Evolutionary conservation across 2,888 invertebrate species (phyloP).

Genomic region (Sussaba pulchella): DNA sequence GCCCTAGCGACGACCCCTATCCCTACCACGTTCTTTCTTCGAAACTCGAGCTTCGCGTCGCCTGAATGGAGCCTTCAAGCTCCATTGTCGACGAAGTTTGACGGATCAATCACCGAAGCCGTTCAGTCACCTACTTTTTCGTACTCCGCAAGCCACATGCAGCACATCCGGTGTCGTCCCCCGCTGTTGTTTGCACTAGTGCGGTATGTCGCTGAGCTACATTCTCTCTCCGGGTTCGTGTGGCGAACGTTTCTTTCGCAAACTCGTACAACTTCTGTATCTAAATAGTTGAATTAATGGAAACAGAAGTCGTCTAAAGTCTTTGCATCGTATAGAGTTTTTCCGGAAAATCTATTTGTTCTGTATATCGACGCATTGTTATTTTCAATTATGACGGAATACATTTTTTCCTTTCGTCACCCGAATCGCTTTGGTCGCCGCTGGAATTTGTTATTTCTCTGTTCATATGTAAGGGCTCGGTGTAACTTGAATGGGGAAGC

Average conservation of each 20-base stretch:
- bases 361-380: no score
- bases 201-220: background rate
- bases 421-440: no score
- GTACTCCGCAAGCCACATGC: background rate
- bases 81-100: conserved; percentile 72
- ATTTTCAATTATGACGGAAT: no score
- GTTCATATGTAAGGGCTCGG: no score
- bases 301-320: background rate
- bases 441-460: no score
- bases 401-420: no score
- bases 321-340: background rate
- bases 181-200: background rate
- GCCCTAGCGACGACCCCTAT: conserved; percentile 21
- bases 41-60: conserved; percentile 51
- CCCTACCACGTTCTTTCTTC: conserved; percentile 39
- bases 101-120: conserved; percentile 71
- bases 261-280: background rate
- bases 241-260: background rate
- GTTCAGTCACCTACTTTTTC: conserved; percentile 33
- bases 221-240: background rate
- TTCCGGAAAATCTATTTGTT: no score
- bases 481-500: no score
- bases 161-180: background rate
- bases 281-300: background rate
- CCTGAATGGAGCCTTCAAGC: conserved; percentile 67